Percentiles rank a stretch among this genome's conserved stretches.
Conservation (phyloP, 2,888 invertebrate species). For the Noctua janthina region DNA sequence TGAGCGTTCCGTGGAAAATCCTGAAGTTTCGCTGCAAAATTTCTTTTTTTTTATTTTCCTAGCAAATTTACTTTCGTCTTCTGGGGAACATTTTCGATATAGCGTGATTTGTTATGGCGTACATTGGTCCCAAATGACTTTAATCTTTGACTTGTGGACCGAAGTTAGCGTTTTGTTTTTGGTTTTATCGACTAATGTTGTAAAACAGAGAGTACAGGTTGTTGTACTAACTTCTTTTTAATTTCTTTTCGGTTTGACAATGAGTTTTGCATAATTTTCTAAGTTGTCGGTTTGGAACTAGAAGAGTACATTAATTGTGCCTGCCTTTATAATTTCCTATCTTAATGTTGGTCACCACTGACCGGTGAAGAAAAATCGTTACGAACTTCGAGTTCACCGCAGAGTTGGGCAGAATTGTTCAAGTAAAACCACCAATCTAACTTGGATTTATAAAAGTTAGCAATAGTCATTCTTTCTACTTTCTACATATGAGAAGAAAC, state of each 20-base stretch:
- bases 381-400: too few relatives aligned
- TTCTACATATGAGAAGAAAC: background rate
- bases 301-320: background rate
- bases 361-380: too few relatives aligned
- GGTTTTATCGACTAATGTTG: background rate
- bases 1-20: conserved; percentile 50
- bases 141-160: conserved; percentile 16
- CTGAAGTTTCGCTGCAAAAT: conserved; percentile 45
- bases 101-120: conserved; percentile 21
- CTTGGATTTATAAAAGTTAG: background rate
- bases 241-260: too few relatives aligned
- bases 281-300: background rate
- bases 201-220: background rate
- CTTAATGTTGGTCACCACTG: too few relatives aligned
- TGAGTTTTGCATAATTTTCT: background rate
- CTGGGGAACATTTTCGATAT: conserved; percentile 21
- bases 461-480: too few relatives aligned
- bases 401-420: too few relatives aligned
- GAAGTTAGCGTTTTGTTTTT: conserved; percentile 11
- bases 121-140: conserved; percentile 28
- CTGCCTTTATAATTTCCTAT: background rate
- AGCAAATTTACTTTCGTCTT: conserved; percentile 31
- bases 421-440: background rate
- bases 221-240: background rate
- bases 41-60: conserved; percentile 25